Base-by-base conservation (phyloP, 2,113 vertebrate genomes). In the Centropus unirufus region DNA sequence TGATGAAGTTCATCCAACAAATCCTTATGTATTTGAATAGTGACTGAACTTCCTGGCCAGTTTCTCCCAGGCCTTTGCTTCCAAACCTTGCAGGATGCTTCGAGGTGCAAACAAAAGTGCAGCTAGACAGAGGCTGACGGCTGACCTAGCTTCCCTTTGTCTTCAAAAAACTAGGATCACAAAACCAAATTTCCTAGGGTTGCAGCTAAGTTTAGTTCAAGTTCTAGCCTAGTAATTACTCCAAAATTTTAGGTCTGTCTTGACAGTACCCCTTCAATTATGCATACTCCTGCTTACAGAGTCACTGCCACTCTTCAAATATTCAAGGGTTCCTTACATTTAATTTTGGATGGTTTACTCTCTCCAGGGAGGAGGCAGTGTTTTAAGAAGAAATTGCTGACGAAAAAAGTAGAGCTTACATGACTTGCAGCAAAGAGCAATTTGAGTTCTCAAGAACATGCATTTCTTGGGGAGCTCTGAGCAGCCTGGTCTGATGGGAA, bases 311-410 rank as follows among this genome's bases (percentile, higher is more conserved):
- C 83, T 87, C 76, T 92, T 94, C 88, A 92, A 90, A 94, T 94
- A 96, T 96, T 92, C 91, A 94, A 82, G 62, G 39, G 59, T 92
- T 91, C 89, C 81, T 95, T 75, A 79, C 66, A 84, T 90, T 96
- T 96, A 93, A 83, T 87, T 96, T 93, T 44, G 55, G 47, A 82
- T 83, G 47, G 64, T 77, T 96, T 92, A 76, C 54, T 89, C 32
- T 87, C 83, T 92, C 78, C 52, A 66, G 68, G 70, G 88, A 93
- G 52, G 52, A 92, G 79, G 36, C 51, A 73, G 51, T 74, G 39
- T 92, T 97, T 95, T 75, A 93, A 95, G 93, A 81, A 90, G 57
- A 82, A 93, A 73, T 78, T 67, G 83, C 93, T 92, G 89, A 91
- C 0, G 1, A 47, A 78, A 81, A 24, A 93, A 93, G 72, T 75